These are phyloP conservation scores for Novumbra hubbsi DNA, from an alignment of 2,797 vertebrate genomes.

Conservation along the genomic window DNA sequence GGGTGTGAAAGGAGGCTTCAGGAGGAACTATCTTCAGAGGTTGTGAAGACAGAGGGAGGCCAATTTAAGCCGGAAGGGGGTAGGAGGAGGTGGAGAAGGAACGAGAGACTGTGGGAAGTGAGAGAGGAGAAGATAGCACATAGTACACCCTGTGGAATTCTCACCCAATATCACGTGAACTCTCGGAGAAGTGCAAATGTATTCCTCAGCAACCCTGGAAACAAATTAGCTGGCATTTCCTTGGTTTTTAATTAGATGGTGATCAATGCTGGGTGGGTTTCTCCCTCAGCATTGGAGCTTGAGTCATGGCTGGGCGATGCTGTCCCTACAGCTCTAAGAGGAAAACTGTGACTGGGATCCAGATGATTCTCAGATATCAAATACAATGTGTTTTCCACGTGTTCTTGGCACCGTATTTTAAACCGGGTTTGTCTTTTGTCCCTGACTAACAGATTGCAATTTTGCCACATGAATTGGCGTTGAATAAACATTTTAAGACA, in stretches of 20 bases:
- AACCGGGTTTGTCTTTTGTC: background rate
- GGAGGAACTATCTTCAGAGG: conserved; percentile 67
- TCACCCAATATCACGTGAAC: conserved; percentile 71
- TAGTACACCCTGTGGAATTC: conserved; percentile 72
- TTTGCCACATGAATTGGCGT: too few relatives aligned
- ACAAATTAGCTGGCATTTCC: conserved; percentile 80
- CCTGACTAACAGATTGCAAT: background rate
- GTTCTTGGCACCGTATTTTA: background rate
- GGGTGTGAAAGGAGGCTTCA: conserved; percentile 73
- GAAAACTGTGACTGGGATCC: conserved; percentile 20
- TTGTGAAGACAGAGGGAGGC: conserved; percentile 71
- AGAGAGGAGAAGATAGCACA: conserved; percentile 64
- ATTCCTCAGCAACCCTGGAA: conserved; percentile 78
- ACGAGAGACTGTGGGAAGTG: conserved; percentile 28
- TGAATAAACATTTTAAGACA: background rate
- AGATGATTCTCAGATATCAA: conserved; percentile 38
- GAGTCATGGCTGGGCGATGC: conserved; percentile 53
- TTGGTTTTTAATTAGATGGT: conserved; percentile 78
- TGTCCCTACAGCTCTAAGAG: conserved; percentile 55
- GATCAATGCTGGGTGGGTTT: conserved; percentile 73
- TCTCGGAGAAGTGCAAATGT: conserved; percentile 77
- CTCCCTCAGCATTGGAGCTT: conserved; percentile 43
- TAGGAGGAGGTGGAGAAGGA: conserved; percentile 11
- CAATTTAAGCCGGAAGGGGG: conserved; percentile 62
- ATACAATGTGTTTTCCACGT: background rate